Percentiles rank a stretch among this genome's conserved stretches.
phyloP scores from a whole-genome alignment of 2,797 vertebrate species.

The Phalanger gymnotis region DNA sequence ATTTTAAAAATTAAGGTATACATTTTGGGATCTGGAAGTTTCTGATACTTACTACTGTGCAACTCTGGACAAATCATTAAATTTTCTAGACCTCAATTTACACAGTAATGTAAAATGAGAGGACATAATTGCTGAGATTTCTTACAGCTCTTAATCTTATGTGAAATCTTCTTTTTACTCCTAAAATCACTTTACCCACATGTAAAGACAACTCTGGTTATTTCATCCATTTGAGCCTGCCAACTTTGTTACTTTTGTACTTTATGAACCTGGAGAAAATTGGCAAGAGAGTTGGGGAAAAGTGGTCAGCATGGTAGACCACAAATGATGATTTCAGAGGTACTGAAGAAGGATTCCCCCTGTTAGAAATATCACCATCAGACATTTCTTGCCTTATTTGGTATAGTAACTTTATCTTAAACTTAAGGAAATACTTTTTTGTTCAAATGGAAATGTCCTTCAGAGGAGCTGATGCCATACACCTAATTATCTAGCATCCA shows the following conservation, averaged over 20 bases:
- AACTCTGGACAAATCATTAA: background rate
- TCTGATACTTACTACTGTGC: background rate
- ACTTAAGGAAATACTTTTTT: background rate
- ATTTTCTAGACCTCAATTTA: background rate
- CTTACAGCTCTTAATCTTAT: background rate
- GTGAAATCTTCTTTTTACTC: background rate
- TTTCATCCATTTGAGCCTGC: background rate
- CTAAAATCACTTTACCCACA: background rate
- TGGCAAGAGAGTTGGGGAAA: conserved; percentile 26
- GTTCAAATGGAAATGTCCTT: conserved; percentile 30
- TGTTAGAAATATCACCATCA: background rate
- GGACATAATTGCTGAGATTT: background rate
- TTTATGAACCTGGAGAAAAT: background rate
- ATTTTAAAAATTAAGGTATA: background rate
- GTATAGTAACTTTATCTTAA: background rate
- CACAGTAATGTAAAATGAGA: background rate
- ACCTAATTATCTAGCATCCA: background rate
- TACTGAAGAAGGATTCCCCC: background rate
- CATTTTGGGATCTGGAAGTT: background rate
- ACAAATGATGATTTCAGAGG: background rate
- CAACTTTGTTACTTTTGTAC: background rate
- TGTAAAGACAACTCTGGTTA: background rate
- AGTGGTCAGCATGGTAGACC: background rate
- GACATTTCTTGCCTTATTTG: background rate
- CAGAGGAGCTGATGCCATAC: conserved; percentile 24